Percentiles rank a stretch among this genome's conserved stretches.
phyloP scores from a whole-genome alignment of 2,113 vertebrate species.

The Dendrocopos noguchii region DNA sequence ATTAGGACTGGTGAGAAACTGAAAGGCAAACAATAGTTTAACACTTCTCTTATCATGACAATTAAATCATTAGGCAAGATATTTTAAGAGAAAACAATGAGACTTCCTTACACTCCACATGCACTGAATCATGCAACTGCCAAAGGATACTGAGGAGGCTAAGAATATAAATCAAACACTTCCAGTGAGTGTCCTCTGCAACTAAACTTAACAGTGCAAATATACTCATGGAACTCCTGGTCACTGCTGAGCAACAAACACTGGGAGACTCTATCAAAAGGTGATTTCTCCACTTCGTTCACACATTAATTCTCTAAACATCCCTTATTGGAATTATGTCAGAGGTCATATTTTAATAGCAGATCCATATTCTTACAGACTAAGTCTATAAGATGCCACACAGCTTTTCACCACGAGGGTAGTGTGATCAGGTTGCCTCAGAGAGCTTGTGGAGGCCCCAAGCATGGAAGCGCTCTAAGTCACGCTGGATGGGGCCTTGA shows the following conservation, averaged over 20 bases:
- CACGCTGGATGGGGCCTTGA: no score
- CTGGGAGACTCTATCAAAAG: background rate
- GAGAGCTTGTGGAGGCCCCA: no score
- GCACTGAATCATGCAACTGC: background rate
- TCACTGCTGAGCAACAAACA: background rate
- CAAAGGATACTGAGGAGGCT: background rate
- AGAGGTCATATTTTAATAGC: background rate
- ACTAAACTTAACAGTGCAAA: background rate
- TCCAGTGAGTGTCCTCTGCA: background rate
- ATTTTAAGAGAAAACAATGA: background rate
- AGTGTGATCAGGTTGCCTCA: no score
- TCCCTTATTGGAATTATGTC: background rate
- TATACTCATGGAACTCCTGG: background rate
- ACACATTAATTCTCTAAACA: background rate
- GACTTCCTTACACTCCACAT: background rate
- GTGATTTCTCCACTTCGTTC: background rate
- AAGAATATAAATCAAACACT: background rate
- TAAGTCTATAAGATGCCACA: background rate
- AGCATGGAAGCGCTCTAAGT: no score
- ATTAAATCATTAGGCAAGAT: background rate
- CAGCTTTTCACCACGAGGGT: background rate
- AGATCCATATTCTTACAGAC: background rate
- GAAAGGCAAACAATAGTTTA: background rate
- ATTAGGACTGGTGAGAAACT: background rate
- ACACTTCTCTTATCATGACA: background rate